These are phyloP conservation scores for Steinernema khuongi DNA, from an alignment of 1,140 invertebrate genomes.

Conservation along the genomic window DNA sequence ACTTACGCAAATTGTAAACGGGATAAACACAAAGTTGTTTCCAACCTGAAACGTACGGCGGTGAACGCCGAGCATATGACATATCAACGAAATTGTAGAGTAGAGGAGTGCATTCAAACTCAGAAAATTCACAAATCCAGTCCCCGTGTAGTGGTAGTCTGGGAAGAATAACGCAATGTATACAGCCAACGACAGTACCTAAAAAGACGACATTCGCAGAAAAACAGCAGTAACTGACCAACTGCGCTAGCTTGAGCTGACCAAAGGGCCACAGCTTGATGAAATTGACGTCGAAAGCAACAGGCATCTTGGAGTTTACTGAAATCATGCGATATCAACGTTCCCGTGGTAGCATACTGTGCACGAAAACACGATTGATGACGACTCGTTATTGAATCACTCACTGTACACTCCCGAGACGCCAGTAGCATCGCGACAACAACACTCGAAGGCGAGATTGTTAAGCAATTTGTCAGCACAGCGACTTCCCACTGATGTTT, in stretches of 20 bases:
- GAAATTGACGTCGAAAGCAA: background rate
- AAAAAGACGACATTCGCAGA: background rate
- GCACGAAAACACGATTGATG: too few relatives aligned
- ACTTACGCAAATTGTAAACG: background rate
- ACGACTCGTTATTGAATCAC: too few relatives aligned
- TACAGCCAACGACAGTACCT: background rate
- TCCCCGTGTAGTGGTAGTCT: background rate
- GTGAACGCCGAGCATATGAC: background rate
- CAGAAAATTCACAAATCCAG: background rate
- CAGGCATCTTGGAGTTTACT: background rate
- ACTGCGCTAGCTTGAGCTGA: background rate
- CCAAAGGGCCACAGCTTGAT: slow-evolving; percentile 1
- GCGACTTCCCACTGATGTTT: too few relatives aligned
- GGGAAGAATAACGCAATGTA: background rate
- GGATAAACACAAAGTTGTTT: background rate
- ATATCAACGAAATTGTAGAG: background rate
- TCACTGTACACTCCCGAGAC: too few relatives aligned
- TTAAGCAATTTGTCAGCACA: too few relatives aligned
- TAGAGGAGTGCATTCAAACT: slow-evolving; percentile 1
- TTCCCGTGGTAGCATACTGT: too few relatives aligned
- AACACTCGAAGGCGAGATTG: too few relatives aligned
- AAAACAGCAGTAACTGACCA: background rate
- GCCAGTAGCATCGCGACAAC: too few relatives aligned
- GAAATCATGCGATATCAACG: too few relatives aligned
- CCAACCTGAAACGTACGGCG: background rate